A percentile compares a stretch with the other conserved stretches of the same genome.
These are phyloP conservation scores for Harpalus rufipes DNA, from an alignment of 2,888 invertebrate genomes.

Conservation along the genomic window DNA sequence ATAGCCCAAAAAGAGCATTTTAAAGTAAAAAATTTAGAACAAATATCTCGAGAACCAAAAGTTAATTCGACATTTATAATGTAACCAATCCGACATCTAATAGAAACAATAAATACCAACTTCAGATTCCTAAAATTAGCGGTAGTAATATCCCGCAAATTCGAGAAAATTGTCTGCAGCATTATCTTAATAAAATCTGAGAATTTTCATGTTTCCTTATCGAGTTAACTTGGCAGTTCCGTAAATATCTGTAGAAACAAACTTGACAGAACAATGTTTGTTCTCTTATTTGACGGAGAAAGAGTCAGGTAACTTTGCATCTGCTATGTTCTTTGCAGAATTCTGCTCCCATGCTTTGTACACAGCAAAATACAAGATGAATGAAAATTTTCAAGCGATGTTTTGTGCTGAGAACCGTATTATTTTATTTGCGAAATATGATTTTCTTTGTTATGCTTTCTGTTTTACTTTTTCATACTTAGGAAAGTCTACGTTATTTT, in stretches of 20 bases:
- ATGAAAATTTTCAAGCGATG: conserved; percentile 4
- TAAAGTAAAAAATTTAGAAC: too few species aligned
- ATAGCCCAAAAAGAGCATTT: too few species aligned
- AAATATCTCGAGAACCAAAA: too few species aligned
- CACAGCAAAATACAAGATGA: conserved; percentile 29
- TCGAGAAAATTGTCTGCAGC: conserved; percentile 5
- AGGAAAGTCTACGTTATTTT: neutral
- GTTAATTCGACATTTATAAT: too few species aligned
- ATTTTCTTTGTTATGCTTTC: conserved; percentile 1
- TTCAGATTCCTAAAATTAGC: neutral
- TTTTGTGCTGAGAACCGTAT: neutral
- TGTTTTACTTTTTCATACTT: neutral
- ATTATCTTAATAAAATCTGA: conserved; percentile 39
- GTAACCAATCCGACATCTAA: too few species aligned
- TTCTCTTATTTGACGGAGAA: conserved; percentile 25
- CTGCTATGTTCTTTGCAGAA: conserved; percentile 11
- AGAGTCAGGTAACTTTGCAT: conserved; percentile 43
- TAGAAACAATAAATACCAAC: neutral
- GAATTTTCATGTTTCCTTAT: conserved; percentile 30
- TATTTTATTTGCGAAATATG: conserved; percentile 19
- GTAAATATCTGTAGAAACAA: conserved; percentile 30
- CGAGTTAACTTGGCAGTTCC: conserved; percentile 26
- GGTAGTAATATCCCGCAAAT: neutral
- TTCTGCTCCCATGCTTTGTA: neutral
- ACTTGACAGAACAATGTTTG: conserved; percentile 42